phyloP scores from a whole-genome alignment of 2,797 vertebrate species.

The Clarias platycephalus region DNA sequence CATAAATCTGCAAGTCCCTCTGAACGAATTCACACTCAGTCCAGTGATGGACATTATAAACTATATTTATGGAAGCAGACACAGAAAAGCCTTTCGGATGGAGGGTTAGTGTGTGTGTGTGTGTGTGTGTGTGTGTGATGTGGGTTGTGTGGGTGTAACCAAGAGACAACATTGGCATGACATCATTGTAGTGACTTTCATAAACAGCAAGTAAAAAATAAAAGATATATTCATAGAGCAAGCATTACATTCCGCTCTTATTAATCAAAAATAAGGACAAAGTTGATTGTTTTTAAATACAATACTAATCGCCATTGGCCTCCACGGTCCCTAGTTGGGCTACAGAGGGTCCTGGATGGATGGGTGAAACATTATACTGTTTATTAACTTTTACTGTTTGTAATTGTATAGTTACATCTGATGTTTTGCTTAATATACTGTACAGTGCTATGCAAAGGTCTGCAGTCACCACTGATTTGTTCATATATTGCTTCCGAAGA shows the following conservation, averaged over 20 bases:
- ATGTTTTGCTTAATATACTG: neutral
- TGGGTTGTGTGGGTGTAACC: neutral
- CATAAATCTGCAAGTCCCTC: neutral
- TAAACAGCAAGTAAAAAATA: neutral
- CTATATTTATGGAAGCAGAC: slow-evolving; percentile 2
- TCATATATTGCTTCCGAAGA: too few relatives aligned
- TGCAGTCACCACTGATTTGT: too few relatives aligned
- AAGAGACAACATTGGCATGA: neutral
- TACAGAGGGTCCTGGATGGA: neutral
- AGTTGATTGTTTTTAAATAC: neutral
- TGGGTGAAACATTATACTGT: neutral
- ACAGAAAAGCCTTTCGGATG: neutral
- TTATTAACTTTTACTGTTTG: neutral
- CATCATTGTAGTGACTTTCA: neutral
- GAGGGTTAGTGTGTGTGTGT: neutral
- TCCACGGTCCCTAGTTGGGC: too few relatives aligned
- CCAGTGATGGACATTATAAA: slow-evolving; percentile 4
- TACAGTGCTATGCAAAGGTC: too few relatives aligned
- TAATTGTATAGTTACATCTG: neutral
- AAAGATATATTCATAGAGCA: neutral
- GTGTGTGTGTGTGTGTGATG: neutral
- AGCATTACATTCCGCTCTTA: neutral
- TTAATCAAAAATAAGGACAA: neutral
- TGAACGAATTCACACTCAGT: neutral
- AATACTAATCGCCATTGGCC: too few relatives aligned